Evolutionary conservation across 1,140 invertebrate species (phyloP).

Genomic region (Drosophila athabasca): DNA sequence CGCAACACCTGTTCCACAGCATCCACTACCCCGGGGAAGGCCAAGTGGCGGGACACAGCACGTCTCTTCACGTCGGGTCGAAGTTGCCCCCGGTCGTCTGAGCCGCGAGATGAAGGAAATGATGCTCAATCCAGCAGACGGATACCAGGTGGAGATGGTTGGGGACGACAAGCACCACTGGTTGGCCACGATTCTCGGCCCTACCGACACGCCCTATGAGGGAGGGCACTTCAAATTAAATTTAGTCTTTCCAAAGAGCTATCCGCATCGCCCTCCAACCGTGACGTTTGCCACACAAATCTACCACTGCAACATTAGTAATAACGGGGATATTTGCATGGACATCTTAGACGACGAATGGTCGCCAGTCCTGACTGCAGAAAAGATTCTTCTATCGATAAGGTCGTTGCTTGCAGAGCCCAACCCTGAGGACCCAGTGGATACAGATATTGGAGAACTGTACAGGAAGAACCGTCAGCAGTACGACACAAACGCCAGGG

Average conservation of each 20-base stretch:
- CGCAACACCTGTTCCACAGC: no score
- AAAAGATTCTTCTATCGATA: slow-evolving; percentile 97
- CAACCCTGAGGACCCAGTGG: slow-evolving; percentile 98
- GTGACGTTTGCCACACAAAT: slow-evolving; percentile 92
- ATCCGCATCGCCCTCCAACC: slow-evolving; percentile 91
- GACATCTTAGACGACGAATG: slow-evolving; percentile 94
- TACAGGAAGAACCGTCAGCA: slow-evolving; percentile 93
- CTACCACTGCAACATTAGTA: slow-evolving; percentile 91
- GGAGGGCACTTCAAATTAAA: slow-evolving; percentile 90
- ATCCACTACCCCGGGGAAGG: no score
- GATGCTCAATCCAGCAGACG: slow-evolving; percentile 2
- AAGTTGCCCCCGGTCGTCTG: no score
- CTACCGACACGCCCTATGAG: slow-evolving; percentile 90
- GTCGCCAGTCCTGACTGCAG: slow-evolving; percentile 98
- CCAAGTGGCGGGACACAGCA: no score
- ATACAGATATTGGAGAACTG: slow-evolving; percentile 96
- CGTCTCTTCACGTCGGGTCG: no score
- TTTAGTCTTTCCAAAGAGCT: slow-evolving; percentile 90
- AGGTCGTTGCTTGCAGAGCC: slow-evolving; percentile 97
- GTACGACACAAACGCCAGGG: slow-evolving; percentile 96
- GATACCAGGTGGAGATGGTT: slow-evolving; percentile 2
- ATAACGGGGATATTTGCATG: slow-evolving; percentile 89
- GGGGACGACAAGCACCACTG: slow-evolving; percentile 21
- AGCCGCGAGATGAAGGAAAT: slow-evolving; percentile 6
- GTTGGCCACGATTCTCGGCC: slow-evolving; percentile 83